Evolutionary conservation across 2,113 vertebrate species (phyloP).

Genomic region (Acanthisitta chloris): DNA sequence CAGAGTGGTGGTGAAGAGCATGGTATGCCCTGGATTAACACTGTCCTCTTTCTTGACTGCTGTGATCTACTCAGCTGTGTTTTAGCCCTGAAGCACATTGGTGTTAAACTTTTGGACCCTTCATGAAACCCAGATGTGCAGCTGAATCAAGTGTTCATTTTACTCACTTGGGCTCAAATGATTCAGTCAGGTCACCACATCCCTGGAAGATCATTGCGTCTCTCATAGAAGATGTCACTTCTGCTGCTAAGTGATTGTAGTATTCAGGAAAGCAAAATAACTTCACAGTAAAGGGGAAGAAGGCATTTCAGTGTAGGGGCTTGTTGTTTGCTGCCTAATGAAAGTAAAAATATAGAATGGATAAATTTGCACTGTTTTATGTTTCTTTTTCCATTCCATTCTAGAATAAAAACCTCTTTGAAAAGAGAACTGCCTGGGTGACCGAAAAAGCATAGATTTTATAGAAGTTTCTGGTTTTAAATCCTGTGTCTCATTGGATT

Average conservation of each 20-base stretch:
- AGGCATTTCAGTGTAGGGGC: not conserved
- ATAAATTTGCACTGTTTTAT: not conserved
- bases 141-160: slow-evolving; percentile 6
- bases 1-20: slow-evolving; percentile 39
- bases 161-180: not conserved
- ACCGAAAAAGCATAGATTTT: not conserved
- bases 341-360: not conserved
- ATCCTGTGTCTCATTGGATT: slow-evolving; percentile 2
- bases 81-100: not conserved
- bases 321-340: not conserved
- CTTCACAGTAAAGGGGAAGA: not conserved
- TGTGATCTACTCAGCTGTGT: not conserved
- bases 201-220: not conserved
- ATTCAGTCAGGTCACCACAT: slow-evolving; percentile 47
- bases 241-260: not conserved
- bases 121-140: slow-evolving; percentile 53
- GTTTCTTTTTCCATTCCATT: not conserved
- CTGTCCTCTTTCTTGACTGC: slow-evolving; percentile 9
- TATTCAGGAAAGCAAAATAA: not conserved
- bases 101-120: slow-evolving; percentile 8
- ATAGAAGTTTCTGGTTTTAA: slow-evolving; percentile 19
- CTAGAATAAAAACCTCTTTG: not conserved
- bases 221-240: slow-evolving; percentile 6
- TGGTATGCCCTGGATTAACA: slow-evolving; percentile 41
- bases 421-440: not conserved